Conservation (phyloP, 2,888 invertebrate genomes). For the Acleris literana region DNA sequence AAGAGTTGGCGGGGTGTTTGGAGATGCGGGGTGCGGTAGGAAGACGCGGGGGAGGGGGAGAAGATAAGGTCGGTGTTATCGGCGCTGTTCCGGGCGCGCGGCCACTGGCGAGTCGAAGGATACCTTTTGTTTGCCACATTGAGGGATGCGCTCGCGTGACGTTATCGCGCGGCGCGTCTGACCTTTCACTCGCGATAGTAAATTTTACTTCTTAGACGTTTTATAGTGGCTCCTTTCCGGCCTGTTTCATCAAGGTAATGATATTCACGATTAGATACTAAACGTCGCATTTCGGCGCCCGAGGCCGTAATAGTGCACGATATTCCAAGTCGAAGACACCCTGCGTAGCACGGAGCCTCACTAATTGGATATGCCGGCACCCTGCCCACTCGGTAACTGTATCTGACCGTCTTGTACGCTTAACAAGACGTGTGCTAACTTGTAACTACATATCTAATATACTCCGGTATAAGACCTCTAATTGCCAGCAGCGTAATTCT, state of each 20-base stretch:
- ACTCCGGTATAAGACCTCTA: background rate
- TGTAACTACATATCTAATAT: background rate
- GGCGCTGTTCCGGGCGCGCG: conserved; percentile 69
- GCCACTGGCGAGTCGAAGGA: conserved; percentile 79
- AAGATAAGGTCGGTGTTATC: conserved; percentile 80
- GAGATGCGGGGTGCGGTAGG: conserved; percentile 51
- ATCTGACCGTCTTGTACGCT: conserved; percentile 44
- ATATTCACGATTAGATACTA: conserved; percentile 55
- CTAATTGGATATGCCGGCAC: conserved; percentile 59
- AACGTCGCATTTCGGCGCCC: conserved; percentile 10
- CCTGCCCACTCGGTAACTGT: conserved; percentile 48
- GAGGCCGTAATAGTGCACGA: conserved; percentile 48
- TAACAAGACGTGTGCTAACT: background rate
- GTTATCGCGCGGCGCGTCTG: conserved; percentile 73
- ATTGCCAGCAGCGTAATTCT: background rate
- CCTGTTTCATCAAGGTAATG: conserved; percentile 56
- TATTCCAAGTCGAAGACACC: conserved; percentile 38
- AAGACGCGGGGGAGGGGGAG: conserved; percentile 52
- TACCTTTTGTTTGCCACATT: conserved; percentile 80
- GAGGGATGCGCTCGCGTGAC: conserved; percentile 79
- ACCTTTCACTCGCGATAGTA: conserved; percentile 77
- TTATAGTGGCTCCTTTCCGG: conserved; percentile 59
- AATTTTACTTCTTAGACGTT: conserved; percentile 76
- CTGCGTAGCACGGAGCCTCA: conserved; percentile 45
- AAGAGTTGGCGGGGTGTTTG: conserved; percentile 75